Conservation (phyloP, 2,797 vertebrate species). For the Enteromius radiatus region DNA sequence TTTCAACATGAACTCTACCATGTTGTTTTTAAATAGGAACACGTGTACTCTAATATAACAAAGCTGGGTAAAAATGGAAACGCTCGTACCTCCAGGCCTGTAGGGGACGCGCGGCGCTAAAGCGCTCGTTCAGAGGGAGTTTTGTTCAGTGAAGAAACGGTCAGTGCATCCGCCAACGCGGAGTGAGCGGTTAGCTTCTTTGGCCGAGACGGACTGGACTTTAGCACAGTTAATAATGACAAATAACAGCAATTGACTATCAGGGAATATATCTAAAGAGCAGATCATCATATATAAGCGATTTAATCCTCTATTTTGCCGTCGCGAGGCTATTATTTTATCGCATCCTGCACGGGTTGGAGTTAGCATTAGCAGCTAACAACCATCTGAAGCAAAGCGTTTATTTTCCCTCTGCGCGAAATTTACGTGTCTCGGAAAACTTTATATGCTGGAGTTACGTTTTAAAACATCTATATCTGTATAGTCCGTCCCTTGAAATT, state of each 20-base stretch:
- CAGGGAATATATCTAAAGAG: not conserved
- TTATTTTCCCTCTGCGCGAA: not conserved
- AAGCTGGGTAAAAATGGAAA: not conserved
- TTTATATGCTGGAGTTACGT: not conserved
- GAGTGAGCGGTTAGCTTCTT: slow-evolving; percentile 32
- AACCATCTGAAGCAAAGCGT: slow-evolving; percentile 6
- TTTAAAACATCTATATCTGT: slow-evolving; percentile 2
- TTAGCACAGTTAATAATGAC: not conserved
- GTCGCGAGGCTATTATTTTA: not conserved
- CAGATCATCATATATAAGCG: too few species aligned
- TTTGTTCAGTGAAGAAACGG: slow-evolving; percentile 14
- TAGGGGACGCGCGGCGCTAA: not conserved
- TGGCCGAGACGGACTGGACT: not conserved
- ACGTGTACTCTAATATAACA: not conserved
- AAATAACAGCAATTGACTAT: not conserved
- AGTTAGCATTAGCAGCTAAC: slow-evolving; percentile 49
- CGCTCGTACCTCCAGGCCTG: not conserved
- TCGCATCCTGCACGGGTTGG: not conserved
- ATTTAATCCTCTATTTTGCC: not conserved
- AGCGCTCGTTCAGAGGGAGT: not conserved
- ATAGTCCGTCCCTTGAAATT: not conserved
- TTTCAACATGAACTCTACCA: not conserved
- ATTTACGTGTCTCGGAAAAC: not conserved
- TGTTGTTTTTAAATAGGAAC: not conserved
- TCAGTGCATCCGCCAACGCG: slow-evolving; percentile 46